Evolutionary conservation across 2,888 invertebrate species (phyloP), one percentile per base, ranked within the genome.

Genomic region (Ommatoiulus sabulosus): DNA sequence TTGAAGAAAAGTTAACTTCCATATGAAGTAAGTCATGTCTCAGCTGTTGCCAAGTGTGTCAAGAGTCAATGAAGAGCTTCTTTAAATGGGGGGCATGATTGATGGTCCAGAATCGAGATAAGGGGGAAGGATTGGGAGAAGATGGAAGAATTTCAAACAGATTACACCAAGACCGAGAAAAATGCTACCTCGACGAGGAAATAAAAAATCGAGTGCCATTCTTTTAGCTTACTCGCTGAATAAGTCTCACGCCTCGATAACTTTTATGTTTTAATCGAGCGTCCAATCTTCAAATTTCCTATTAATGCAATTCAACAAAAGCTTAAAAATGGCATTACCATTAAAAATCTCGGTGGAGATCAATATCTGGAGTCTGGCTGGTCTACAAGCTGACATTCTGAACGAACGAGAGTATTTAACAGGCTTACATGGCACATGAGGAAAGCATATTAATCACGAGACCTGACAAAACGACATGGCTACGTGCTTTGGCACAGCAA

Each of bases 11-110:
- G 72, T 72, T 72, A 72, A 24, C 72, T 72, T 72, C 72, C 72
- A 72, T 72, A 72, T 72, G 72, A 72, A 72, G 72, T 72, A 72
- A 72, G 72, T 72, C 72, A 24, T 72, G 72, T 72, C 72, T 72
- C 72, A 72, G 72, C 72, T 72, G 72, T 72, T 72, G 72, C 72
- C 72, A 24, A 72, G 72, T 72, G 72, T 72, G 72, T 72, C 72
- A 72, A 72, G 72, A 72, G 72, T 72, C 72, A 72, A 72, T 72
- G 72, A 72, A 72, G 72, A 72, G 72, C 72, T 72, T 72, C 72
- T 72, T 72, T 72, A 72, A 72, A 72, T 72, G 72, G 72, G 24
- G 8, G 24, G 72, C 72, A 24, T 72, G 72, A 72, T 72, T 72
- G 72, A 72, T 72, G 72, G 72, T 72, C 72, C 72, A 72, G 72